Conservation (phyloP, 2,113 vertebrate genomes). For the Holacanthus passer region DNA sequence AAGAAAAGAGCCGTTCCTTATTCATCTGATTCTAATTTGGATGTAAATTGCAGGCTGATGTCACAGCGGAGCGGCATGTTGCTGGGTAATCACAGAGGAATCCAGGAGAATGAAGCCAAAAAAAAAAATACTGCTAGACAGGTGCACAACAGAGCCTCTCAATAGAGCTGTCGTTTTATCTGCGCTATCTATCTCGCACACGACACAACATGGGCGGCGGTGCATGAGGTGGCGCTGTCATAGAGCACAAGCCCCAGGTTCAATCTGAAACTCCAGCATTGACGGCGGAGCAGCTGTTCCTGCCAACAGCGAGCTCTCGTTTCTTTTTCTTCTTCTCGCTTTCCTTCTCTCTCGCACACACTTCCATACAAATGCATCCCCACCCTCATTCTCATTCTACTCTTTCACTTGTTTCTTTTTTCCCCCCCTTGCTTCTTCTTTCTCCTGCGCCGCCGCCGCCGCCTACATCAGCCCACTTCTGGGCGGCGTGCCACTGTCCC, state of each 20-base stretch:
- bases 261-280: constrained; percentile 11
- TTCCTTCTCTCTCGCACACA: constrained; percentile 24
- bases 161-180: constrained; percentile 58
- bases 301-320: constrained; percentile 48
- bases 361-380: constrained; percentile 34
- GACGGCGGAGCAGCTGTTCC: constrained; percentile 49
- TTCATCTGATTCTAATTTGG: constrained; percentile 80
- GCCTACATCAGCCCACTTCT: constrained; percentile 30
- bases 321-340: constrained; percentile 17
- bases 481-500: constrained; percentile 52
- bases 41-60: constrained; percentile 65
- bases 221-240: constrained; percentile 17
- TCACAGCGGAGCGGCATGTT: constrained; percentile 72
- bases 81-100: constrained; percentile 71
- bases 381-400: constrained; percentile 42
- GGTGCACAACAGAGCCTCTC: constrained; percentile 73
- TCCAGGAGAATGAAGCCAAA: constrained; percentile 48
- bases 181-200: constrained; percentile 42
- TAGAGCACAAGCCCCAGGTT: constrained; percentile 23
- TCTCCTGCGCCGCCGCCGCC: constrained; percentile 1
- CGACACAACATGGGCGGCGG: constrained; percentile 17
- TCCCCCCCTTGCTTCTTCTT: neutral
- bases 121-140: constrained; percentile 64
- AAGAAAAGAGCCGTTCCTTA: constrained; percentile 49
- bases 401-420: constrained; percentile 24